Base-by-base conservation (phyloP, 2,888 invertebrate species). In the Drosophila buzzatii region DNA sequence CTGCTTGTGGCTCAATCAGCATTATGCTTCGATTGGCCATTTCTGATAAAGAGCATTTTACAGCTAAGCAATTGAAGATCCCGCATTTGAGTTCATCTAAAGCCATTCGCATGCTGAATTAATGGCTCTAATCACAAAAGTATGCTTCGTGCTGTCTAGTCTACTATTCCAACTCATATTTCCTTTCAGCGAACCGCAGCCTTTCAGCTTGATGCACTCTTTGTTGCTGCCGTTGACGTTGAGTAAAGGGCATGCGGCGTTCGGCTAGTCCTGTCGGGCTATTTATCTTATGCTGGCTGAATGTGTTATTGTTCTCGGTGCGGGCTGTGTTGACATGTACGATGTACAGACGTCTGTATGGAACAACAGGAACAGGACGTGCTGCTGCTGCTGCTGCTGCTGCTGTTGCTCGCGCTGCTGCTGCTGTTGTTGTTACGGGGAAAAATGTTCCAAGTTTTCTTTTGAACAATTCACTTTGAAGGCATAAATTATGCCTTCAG, bases 401-500 rank as follows among this genome's bases (percentile, higher is more conserved):
- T 37, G 37, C 6, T 42, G 35, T 12, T 42, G 18, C 42, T 42
- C 10, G 4, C 10, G 39, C 1, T 41, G 39, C 2, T 69, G 70
- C 64, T 57, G 57, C 14, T 33, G 49, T 31, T 23, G 58, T 37
- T 45, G 45, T 82, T 82, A 66, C 64, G 83, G 79, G 76, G 70
- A 76, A 72, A 81, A 78, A 70, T 83, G 87, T 73, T 74, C 75
- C 71, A 80, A 74, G 70, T 80, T 80, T 81, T 74, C 81, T 79
- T 76, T 80, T 78, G 81, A 81, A 89, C 90, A 87, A 89, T 89
- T 85, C 88, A 89, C 88, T 89, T 87, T 86, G 86, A 90, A 79
- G 83, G 89, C 81, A 90, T 86, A 86, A 86, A 85, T 90, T 86
- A 86, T 90, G 90, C 86, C 89, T 86, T 88, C 83, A 90, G 88